phyloP scores from a whole-genome alignment of 2,797 vertebrate genomes.

The Sebastes miniatus region DNA sequence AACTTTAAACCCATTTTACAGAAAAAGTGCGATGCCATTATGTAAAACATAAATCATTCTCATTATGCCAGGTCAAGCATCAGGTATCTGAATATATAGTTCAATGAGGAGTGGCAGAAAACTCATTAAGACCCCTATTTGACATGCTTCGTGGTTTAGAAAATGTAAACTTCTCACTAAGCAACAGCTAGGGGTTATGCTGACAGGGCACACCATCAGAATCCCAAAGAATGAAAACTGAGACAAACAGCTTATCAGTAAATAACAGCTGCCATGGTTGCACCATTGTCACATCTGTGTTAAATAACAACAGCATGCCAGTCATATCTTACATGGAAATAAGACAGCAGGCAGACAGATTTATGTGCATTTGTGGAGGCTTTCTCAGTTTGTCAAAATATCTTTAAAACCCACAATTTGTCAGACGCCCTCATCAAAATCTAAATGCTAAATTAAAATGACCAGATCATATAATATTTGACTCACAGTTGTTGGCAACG shows the following conservation, averaged over 20 bases:
- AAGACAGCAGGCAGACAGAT: conserved; percentile 3
- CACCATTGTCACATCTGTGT: conserved; percentile 9
- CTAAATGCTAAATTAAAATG: neutral
- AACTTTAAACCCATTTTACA: conserved; percentile 1
- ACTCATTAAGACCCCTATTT: neutral
- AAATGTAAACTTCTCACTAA: neutral
- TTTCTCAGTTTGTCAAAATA: neutral
- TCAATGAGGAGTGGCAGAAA: neutral
- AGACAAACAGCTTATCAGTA: conserved; percentile 27
- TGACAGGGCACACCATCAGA: neutral
- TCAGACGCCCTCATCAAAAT: neutral
- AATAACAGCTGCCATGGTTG: conserved; percentile 26
- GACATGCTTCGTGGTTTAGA: neutral
- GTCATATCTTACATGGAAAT: conserved; percentile 11
- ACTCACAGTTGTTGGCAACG: conserved; percentile 90
- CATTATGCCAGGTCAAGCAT: neutral
- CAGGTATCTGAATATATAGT: neutral
- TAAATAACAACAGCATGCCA: neutral
- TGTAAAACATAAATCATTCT: conserved; percentile 15
- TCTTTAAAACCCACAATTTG: neutral
- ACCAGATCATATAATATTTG: neutral
- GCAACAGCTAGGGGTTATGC: conserved; percentile 5
- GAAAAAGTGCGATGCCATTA: neutral
- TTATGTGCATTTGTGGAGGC: neutral
- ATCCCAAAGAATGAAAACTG: conserved; percentile 35